Evolutionary conservation across 1,140 invertebrate genomes (phyloP).

Genomic region (Drosophila nasuta): DNA sequence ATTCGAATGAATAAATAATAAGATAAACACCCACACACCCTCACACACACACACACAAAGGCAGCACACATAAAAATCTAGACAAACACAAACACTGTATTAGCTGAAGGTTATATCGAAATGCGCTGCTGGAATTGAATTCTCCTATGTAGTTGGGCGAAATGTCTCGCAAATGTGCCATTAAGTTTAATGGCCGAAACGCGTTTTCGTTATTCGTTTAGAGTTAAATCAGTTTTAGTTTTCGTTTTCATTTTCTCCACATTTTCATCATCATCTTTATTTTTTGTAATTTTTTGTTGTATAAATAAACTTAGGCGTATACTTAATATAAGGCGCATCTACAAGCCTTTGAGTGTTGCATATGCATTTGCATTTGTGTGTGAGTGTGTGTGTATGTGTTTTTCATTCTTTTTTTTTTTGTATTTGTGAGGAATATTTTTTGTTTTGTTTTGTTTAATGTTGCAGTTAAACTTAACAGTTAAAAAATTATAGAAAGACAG

Average conservation of each 20-base stretch:
- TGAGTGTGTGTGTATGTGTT: slow-evolving; percentile 49
- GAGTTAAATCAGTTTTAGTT: slow-evolving; percentile 29
- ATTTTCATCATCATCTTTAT: slow-evolving; percentile 69
- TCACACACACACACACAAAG: slow-evolving; percentile 57
- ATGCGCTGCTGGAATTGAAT: slow-evolving; percentile 39
- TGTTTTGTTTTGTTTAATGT: slow-evolving; percentile 48
- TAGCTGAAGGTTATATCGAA: slow-evolving; percentile 65
- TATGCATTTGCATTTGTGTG: slow-evolving; percentile 51
- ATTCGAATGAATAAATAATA: slow-evolving; percentile 60
- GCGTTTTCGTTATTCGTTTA: slow-evolving; percentile 12
- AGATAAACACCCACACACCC: slow-evolving; percentile 65
- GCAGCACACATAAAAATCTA: slow-evolving; percentile 53
- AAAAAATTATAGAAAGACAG: slow-evolving; percentile 44
- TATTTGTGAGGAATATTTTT: slow-evolving; percentile 63
- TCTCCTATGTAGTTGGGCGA: slow-evolving; percentile 10
- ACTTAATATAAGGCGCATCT: slow-evolving; percentile 72
- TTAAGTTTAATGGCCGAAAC: slow-evolving; percentile 27
- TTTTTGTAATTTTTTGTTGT: slow-evolving; percentile 37
- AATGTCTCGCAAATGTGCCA: slow-evolving; percentile 34
- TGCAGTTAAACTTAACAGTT: slow-evolving; percentile 48
- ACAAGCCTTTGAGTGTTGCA: slow-evolving; percentile 60
- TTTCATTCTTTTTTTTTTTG: slow-evolving; percentile 39
- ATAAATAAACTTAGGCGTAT: slow-evolving; percentile 80
- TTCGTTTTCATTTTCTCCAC: slow-evolving; percentile 40
- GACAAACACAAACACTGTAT: slow-evolving; percentile 37